Evolutionary conservation across 1,140 invertebrate genomes (phyloP), one percentile per base, ranked within the genome.

Genomic region (Drosophila busckii): DNA sequence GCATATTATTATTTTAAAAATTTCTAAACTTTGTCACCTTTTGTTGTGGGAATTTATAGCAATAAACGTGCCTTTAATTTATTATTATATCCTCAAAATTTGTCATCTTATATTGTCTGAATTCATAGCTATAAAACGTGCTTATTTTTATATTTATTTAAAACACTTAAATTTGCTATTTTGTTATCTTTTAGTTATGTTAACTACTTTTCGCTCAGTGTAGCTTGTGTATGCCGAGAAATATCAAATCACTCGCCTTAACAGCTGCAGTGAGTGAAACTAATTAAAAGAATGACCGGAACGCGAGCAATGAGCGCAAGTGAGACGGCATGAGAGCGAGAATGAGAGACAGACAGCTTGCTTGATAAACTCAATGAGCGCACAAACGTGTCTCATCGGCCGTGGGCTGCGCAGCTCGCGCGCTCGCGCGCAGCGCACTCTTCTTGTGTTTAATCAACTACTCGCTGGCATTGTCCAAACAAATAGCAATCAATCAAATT

Each of bases 271-370:
- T 41, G 49, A 54, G 40, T 45, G 25, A 32, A 40, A 54, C 56
- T 54, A 60, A 60, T 60, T 60, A 60, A 60, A 46, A 46, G 49
- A 40, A 45, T 54, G 26, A 45, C 40, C 56, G 25, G 25, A 49
- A 60, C 32, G 48, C 49, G 32, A 19, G 28, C n/a, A 19, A 2
- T 22, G 4, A 4, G 5, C 10, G 13, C 4, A 8, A 6, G 1
- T 8, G 19, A 37, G 7, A 10, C 2, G 16, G 41, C 8, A 3
- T 7, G 10, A 19, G 13, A 23, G 1, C 32, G 8, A 20, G 19
- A 7, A 3, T 5, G 3, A 20, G 7, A 2, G 8, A 5, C 17
- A 25, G 9, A 9, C 13, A 41, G 38, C 38, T 44, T 16, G 16
- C 16, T 22, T 55, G 37, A 52, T 52, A 40, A 53, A 59, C 48